These are phyloP conservation scores for Pseudorhiza aurosa DNA, from an alignment of 30 jellyfish, hydroid and myxozoan genomes.

Conservation along the genomic window DNA sequence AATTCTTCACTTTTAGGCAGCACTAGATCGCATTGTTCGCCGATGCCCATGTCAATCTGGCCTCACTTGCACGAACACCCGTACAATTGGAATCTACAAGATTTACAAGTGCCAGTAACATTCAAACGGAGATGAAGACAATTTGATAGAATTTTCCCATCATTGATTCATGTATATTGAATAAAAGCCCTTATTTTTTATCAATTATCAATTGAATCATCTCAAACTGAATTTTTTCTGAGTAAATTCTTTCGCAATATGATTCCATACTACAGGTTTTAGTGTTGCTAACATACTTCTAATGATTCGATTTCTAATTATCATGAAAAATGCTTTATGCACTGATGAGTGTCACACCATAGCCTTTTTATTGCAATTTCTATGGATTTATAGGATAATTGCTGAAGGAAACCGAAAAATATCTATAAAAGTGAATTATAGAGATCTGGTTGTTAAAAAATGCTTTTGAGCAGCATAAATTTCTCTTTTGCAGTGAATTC, in stretches of 20 bases:
- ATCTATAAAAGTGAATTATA: no score
- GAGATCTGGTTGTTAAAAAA: no score
- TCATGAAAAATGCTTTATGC: no score
- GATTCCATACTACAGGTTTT: background rate
- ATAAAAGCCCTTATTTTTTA: background rate
- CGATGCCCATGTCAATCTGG: slow-evolving; percentile 49
- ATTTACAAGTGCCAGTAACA: slow-evolving; percentile 32
- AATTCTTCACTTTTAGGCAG: no score
- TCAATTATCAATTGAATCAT: background rate
- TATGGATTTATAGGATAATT: no score
- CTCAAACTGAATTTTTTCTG: no score
- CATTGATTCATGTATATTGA: background rate
- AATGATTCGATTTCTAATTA: background rate
- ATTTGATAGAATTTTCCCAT: background rate
- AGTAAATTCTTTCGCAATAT: background rate
- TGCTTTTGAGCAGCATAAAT: no score
- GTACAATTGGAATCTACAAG: slow-evolving; percentile 31
- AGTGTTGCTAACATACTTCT: background rate
- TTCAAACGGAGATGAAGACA: background rate
- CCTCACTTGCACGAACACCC: slow-evolving; percentile 15
- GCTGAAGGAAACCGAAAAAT: no score
- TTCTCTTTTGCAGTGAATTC: no score
- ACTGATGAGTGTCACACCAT: no score
- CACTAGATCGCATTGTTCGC: slow-evolving; percentile 47
- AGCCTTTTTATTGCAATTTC: no score